Evolutionary conservation across 1,140 invertebrate species (phyloP).

Genomic region (Polypedilum pembai): DNA sequence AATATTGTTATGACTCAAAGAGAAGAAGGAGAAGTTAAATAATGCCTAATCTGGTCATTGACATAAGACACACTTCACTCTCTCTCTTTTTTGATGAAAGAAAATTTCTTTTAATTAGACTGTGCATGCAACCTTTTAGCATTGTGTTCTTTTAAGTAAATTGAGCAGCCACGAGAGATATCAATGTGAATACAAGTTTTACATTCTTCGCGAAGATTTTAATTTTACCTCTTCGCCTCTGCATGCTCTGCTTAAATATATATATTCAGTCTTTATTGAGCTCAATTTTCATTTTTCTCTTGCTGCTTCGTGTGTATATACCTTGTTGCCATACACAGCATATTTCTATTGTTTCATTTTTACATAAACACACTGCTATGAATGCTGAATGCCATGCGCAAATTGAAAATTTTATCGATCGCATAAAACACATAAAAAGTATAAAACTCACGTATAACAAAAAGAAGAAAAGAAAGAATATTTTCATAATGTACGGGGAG

Average conservation of each 20-base stretch:
- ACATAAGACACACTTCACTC: too few species aligned
- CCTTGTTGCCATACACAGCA: conserved; percentile 22
- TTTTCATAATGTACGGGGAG: conserved; percentile 9
- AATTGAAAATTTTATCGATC: conserved; percentile 28
- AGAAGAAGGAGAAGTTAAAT: too few species aligned
- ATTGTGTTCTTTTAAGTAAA: background rate
- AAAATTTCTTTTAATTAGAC: too few species aligned
- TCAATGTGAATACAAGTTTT: background rate
- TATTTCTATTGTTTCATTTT: conserved; percentile 28
- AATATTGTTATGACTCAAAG: too few species aligned
- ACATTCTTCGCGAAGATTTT: background rate
- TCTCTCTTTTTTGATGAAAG: too few species aligned
- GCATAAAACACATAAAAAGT: conserved; percentile 25
- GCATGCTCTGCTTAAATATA: background rate
- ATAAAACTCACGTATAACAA: conserved; percentile 23
- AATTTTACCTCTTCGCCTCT: background rate
- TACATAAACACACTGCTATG: conserved; percentile 22
- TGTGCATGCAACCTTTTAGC: too few species aligned
- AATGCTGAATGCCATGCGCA: conserved; percentile 26
- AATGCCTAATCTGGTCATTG: too few species aligned
- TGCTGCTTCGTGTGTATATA: background rate
- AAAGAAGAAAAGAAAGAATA: conserved; percentile 20
- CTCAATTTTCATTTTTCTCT: background rate
- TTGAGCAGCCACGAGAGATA: background rate
- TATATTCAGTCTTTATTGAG: conserved; percentile 18